Conservation (phyloP, 2,888 invertebrate genomes). For the Aporophyla lueneburgensis region DNA sequence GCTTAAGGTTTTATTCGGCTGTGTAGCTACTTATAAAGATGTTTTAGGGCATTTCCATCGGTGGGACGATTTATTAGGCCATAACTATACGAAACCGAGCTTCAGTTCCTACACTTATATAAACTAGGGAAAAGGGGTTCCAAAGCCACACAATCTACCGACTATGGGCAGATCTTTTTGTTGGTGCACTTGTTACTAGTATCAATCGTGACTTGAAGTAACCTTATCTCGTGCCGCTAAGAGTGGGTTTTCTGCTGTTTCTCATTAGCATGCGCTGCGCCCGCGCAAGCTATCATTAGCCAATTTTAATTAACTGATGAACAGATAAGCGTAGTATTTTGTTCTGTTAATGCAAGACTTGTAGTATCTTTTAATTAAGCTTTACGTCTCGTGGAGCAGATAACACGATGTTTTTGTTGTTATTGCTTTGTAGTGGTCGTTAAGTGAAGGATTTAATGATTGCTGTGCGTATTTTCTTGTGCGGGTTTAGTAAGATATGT, state of each 20-base stretch:
- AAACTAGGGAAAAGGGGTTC: not conserved
- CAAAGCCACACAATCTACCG: not conserved
- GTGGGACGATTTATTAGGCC: not conserved
- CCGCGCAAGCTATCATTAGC: conserved; percentile 59
- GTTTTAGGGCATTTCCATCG: not conserved
- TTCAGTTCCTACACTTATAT: not conserved
- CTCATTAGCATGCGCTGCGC: conserved; percentile 5
- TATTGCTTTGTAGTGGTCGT: conserved; percentile 9
- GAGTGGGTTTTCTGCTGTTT: conserved; percentile 26
- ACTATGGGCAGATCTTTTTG: not conserved
- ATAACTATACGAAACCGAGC: not conserved
- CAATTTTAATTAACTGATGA: conserved; percentile 62
- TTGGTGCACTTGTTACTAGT: not conserved
- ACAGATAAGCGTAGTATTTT: conserved; percentile 56
- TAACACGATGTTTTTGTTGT: conserved; percentile 28
- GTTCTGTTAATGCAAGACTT: conserved; percentile 46
- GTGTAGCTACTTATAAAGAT: too few relatives aligned
- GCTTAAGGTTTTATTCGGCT: not conserved
- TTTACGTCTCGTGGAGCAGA: conserved; percentile 42
- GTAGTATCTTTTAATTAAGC: conserved; percentile 47
- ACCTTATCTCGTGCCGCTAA: not conserved
- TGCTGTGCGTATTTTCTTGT: not conserved
- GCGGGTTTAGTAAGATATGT: not conserved
- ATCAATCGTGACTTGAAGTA: not conserved
- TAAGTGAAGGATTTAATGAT: conserved; percentile 14